Conservation (phyloP, 2,113 vertebrate species). For the Caloenas nicobarica region DNA sequence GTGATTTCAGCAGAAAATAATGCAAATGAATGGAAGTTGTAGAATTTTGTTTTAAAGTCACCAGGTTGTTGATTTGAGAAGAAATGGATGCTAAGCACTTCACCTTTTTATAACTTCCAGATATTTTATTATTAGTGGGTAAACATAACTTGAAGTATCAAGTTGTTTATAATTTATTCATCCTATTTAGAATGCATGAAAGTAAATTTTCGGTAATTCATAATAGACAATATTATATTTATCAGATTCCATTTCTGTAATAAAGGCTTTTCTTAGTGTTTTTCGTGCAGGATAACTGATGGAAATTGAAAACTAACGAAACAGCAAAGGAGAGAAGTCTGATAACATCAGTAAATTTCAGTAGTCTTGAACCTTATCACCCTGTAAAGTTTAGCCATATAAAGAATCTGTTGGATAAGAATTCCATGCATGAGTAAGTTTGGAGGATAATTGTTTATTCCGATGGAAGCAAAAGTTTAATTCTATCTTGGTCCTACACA, state of each 20-base stretch:
- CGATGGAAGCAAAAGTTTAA: background rate
- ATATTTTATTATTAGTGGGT: background rate
- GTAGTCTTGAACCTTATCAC: background rate
- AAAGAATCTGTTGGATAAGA: background rate
- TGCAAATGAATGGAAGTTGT: background rate
- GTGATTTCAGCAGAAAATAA: background rate
- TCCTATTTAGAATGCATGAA: background rate
- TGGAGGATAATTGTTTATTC: background rate
- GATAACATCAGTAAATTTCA: background rate
- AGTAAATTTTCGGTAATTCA: background rate
- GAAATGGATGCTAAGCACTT: background rate
- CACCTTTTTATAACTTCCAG: background rate
- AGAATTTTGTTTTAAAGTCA: background rate
- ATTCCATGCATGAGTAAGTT: background rate
- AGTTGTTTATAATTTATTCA: background rate
- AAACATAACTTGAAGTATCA: background rate
- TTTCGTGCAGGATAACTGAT: background rate
- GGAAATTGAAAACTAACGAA: background rate
- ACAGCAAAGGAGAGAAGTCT: background rate
- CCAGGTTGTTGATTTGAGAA: background rate
- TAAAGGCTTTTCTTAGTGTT: background rate
- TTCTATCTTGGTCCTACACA: background rate
- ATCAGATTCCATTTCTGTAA: background rate
- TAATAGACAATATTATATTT: background rate
- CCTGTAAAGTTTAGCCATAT: background rate